A percentile compares a stretch with the other conserved stretches of the same genome.
These are phyloP conservation scores for Dendropsophus ebraccatus DNA, from an alignment of 2,113 vertebrate species.

Conservation along the genomic window DNA sequence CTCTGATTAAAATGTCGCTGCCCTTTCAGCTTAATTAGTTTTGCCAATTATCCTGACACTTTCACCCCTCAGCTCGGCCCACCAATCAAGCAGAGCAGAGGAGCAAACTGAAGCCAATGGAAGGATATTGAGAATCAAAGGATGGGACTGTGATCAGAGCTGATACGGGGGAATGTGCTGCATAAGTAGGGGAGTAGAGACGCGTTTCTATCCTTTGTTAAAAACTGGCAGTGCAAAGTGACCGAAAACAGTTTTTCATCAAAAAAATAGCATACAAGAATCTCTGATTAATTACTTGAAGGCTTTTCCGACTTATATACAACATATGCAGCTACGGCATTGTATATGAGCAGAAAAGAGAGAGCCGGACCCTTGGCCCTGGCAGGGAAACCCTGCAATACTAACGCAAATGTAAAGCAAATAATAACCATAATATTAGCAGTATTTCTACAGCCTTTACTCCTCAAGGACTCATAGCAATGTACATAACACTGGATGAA, in stretches of 20 bases:
- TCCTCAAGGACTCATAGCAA: not conserved
- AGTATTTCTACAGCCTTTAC: not conserved
- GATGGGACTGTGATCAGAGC: not conserved
- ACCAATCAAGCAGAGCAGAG: slow-evolving; percentile 38
- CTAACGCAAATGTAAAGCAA: not conserved
- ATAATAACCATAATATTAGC: not conserved
- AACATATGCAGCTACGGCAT: not conserved
- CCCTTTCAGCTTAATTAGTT: slow-evolving; percentile 59
- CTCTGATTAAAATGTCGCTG: slow-evolving; percentile 56
- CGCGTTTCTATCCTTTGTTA: not conserved
- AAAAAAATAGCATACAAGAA: not conserved
- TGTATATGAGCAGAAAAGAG: not conserved
- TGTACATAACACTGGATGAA: too few species aligned
- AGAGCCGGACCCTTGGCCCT: not conserved
- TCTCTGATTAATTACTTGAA: not conserved
- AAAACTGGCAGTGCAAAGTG: not conserved
- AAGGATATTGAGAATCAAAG: slow-evolving; percentile 31
- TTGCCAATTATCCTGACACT: slow-evolving; percentile 46
- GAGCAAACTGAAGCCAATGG: not conserved
- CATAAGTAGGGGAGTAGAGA: not conserved
- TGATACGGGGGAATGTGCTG: slow-evolving; percentile 5
- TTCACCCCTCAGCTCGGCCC: slow-evolving; percentile 25
- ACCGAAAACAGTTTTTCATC: not conserved
- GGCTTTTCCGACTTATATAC: not conserved
- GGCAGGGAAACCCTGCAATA: not conserved